These are phyloP conservation scores for Ramphastos sulfuratus DNA, from an alignment of 2,113 vertebrate species.

Conservation along the genomic window DNA sequence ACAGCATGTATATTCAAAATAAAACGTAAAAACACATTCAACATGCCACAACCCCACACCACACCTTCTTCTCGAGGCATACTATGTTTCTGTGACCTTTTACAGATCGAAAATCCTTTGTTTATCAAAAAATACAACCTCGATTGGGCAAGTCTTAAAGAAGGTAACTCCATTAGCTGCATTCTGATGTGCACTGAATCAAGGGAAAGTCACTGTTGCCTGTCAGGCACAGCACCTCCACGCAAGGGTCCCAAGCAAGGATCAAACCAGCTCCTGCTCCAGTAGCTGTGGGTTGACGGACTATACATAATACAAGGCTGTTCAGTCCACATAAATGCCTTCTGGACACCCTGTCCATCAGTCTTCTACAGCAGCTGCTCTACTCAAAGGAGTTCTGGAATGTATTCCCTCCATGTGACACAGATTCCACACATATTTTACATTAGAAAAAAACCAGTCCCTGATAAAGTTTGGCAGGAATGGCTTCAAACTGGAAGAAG, in stretches of 20 bases:
- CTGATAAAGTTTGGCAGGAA: not conserved
- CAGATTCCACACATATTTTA: not conserved
- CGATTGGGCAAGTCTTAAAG: not conserved
- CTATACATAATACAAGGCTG: not conserved
- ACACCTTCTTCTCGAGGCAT: not conserved
- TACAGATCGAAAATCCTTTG: not conserved
- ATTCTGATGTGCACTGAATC: not conserved
- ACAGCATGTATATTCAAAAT: fast-evolving
- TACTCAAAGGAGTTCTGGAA: not conserved
- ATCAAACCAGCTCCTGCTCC: not conserved
- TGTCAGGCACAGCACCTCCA: not conserved
- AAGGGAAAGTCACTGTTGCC: not conserved
- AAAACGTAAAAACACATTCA: not conserved
- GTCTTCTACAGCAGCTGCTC: not conserved
- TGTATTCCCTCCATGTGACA: not conserved
- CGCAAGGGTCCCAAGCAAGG: not conserved
- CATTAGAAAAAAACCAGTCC: not conserved
- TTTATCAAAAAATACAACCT: not conserved
- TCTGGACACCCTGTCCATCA: not conserved
- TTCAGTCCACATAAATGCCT: not conserved
- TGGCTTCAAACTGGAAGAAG: too few species aligned
- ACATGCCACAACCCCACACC: not conserved
- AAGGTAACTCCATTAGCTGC: not conserved
- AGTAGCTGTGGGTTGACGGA: not conserved
- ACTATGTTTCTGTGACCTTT: fast-evolving